These are phyloP conservation scores for Sitta carolinensis DNA, from an alignment of 2,797 vertebrate species.

Conservation along the genomic window DNA sequence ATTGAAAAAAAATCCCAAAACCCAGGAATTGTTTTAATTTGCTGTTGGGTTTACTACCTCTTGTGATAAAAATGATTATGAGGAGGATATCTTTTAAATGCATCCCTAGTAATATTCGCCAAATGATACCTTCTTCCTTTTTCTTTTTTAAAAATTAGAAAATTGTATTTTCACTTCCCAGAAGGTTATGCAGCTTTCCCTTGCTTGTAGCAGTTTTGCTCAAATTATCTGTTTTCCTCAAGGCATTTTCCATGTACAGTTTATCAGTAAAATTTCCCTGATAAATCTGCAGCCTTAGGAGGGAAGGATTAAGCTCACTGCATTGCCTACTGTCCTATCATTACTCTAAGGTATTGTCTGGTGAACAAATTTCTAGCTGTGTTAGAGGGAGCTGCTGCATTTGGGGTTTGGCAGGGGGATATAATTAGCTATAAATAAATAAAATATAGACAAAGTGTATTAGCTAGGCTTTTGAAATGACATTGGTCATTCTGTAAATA, in stretches of 20 bases:
- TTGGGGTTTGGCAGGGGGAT: background rate
- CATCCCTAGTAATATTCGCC: background rate
- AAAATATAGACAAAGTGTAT: background rate
- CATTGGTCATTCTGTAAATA: background rate
- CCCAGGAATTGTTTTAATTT: background rate
- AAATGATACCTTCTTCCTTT: background rate
- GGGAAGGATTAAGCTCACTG: conserved; percentile 27
- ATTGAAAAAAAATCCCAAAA: background rate
- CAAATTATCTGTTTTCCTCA: conserved; percentile 41
- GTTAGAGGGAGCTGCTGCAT: background rate
- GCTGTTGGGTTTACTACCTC: background rate
- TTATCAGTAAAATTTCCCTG: conserved; percentile 51
- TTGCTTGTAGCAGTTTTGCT: conserved; percentile 14
- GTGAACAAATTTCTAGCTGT: background rate
- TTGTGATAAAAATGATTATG: background rate
- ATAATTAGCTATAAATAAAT: background rate
- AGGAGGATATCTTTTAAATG: background rate
- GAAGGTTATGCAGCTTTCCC: conserved; percentile 32
- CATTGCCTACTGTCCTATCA: background rate
- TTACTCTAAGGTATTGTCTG: conserved; percentile 19
- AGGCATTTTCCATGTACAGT: conserved; percentile 12
- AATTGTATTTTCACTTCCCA: conserved; percentile 4
- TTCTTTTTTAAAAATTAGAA: background rate
- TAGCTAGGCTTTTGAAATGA: background rate
- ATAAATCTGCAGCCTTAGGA: conserved; percentile 42